Conservation (phyloP, 1,140 invertebrate genomes). For the Potamilus streckersoni region DNA sequence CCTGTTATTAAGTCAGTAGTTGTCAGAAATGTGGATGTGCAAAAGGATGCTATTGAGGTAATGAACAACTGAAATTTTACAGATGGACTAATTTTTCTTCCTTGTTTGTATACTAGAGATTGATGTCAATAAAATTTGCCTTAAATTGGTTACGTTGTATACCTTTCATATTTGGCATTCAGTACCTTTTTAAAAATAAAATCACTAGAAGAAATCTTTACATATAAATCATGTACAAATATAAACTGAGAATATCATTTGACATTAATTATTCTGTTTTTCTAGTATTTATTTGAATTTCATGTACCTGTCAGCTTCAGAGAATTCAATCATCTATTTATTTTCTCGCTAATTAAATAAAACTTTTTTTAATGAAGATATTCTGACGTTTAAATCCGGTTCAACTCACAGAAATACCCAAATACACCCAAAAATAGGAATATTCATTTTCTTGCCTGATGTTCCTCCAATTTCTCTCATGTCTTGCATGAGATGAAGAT, state of each 20-base stretch:
- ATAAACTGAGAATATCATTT: neutral
- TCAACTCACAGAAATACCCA: too few species aligned
- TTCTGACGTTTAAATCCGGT: too few species aligned
- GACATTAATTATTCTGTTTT: neutral
- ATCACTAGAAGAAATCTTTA: neutral
- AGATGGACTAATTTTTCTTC: too few species aligned
- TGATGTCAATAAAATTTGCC: neutral
- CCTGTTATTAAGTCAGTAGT: slow-evolving; percentile 86
- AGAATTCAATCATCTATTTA: too few species aligned
- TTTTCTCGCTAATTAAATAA: too few species aligned
- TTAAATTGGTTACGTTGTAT: neutral
- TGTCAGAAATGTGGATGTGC: slow-evolving; percentile 83
- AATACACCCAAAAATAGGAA: too few species aligned
- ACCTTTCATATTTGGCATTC: neutral
- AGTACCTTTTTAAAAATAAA: neutral
- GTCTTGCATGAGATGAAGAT: too few species aligned
- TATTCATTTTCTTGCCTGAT: too few species aligned
- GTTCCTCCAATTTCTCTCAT: too few species aligned
- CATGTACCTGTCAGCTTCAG: too few species aligned
- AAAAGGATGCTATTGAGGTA: slow-evolving; percentile 82
- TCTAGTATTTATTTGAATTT: neutral
- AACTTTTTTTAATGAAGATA: too few species aligned
- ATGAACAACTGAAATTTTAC: neutral
- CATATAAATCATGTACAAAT: neutral
- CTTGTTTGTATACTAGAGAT: neutral